Base-by-base conservation (phyloP, 2,113 vertebrate species). In the Phaetusa simplex region DNA sequence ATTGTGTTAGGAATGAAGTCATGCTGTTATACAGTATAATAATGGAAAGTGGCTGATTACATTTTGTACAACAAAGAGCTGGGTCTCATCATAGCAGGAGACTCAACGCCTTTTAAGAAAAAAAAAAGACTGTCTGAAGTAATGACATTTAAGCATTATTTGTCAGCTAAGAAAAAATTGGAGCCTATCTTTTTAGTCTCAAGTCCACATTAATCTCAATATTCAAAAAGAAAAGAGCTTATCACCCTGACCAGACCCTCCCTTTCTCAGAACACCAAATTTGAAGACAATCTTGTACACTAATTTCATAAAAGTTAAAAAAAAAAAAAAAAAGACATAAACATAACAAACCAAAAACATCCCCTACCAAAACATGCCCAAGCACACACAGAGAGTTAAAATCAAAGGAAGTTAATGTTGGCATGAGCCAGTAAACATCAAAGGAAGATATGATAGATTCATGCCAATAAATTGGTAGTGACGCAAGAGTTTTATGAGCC, bases 1-100 rank as follows among this genome's bases (percentile, higher is more conserved):
- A 89, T 79, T 83, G 40, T 29, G 3, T 85, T 93, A 92, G 49
- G 87, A 97, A 87, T 87, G 30, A 94, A 94, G 52, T 90, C 74
- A 86, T 86, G 50, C 67, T 86, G n/a, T 77, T 77, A 74, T 70
- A 65, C 29, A 82, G 64, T 53, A 69, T 65, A 79, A 67, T 88
- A 86, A 89, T 84, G 32, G 27, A 82, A 95, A 94, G 53, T 47
- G 36, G 36, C 36, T 86, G 82, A 79, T 93, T 92, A 49, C 11
- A 55, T 90, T 94, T 83, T 82, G 47, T 72, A 43, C 47, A 76
- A 64, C 36, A 62, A 91, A 86, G 79, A 95, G 23, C 40, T 94
- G 26, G 36, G 24, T 85, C 52, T 71, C 81, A 84, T 86, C 66
- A 77, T 20, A 93, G 77, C 27, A 88, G 43, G 22, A 62, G 52